phyloP scores from a whole-genome alignment of 2,113 vertebrate species.

The Toxotes chatareus region DNA sequence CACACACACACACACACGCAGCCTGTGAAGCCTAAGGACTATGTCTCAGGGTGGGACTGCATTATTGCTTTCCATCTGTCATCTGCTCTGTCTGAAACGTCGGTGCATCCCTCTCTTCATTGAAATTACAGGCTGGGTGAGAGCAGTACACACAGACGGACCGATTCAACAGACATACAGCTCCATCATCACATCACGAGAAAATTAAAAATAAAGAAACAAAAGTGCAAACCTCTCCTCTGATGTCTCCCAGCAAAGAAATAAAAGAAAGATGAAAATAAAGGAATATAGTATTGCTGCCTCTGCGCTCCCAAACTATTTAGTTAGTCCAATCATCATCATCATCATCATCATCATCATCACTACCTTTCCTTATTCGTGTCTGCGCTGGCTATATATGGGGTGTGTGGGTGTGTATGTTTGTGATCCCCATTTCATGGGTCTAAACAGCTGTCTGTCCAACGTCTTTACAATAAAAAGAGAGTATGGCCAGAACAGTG shows the following conservation, averaged over 20 bases:
- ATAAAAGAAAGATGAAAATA: constrained; percentile 48
- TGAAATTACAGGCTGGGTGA: constrained; percentile 64
- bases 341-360: constrained; percentile 42
- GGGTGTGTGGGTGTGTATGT: neutral
- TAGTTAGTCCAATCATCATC: constrained; percentile 58
- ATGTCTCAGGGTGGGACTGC: constrained; percentile 74
- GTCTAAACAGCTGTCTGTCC: neutral
- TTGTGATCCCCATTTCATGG: constrained; percentile 7
- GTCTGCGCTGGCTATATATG: constrained; percentile 18
- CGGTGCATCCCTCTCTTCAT: constrained; percentile 68
- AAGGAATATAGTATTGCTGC: constrained; percentile 37
- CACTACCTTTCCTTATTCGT: constrained; percentile 18
- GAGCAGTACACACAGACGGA: constrained; percentile 43
- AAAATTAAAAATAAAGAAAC: constrained; percentile 66
- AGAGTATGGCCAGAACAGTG: constrained; percentile 16
- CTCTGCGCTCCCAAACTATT: constrained; percentile 51
- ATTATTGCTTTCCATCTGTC: constrained; percentile 10
- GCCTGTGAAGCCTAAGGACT: constrained; percentile 65
- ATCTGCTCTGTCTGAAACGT: constrained; percentile 12
- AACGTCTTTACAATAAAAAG: neutral
- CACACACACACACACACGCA: constrained; percentile 34
- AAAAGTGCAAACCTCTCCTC: constrained; percentile 79
- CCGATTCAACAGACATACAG: constrained; percentile 37
- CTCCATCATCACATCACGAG: constrained; percentile 55
- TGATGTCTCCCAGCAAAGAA: constrained; percentile 64